These are phyloP conservation scores for Ditylenchus dipsaci DNA, from an alignment of 1,140 invertebrate species.

Conservation along the genomic window DNA sequence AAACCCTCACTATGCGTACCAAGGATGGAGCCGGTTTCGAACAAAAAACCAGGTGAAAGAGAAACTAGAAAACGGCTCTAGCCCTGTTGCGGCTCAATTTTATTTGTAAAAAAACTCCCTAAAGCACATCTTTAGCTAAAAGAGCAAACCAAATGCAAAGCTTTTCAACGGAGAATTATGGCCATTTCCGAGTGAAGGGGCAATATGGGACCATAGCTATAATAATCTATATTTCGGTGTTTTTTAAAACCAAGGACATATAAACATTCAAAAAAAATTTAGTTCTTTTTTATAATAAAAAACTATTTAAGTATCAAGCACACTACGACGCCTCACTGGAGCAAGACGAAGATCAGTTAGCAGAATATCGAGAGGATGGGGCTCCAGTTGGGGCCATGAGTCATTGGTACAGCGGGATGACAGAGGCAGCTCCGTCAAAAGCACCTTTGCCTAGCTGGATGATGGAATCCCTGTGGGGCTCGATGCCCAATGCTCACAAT, in stretches of 20 bases:
- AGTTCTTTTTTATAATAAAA: neutral
- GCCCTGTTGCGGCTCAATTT: too few species aligned
- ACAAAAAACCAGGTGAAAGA: too few species aligned
- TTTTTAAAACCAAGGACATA: neutral
- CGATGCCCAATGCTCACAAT: neutral
- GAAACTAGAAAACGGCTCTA: too few species aligned
- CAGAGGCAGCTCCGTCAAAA: constrained; percentile 1
- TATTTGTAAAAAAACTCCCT: too few species aligned
- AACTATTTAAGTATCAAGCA: constrained; percentile 33
- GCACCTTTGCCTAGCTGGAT: neutral
- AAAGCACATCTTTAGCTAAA: too few species aligned
- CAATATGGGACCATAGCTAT: too few species aligned
- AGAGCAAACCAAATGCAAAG: too few species aligned
- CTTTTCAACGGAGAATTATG: too few species aligned
- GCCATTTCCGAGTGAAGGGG: too few species aligned
- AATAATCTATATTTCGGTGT: too few species aligned
- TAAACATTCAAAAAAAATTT: neutral
- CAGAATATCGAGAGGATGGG: constrained; percentile 1
- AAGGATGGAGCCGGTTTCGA: too few species aligned
- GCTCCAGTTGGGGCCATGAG: constrained; percentile 23
- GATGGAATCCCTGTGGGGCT: neutral
- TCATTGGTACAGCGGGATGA: constrained; percentile 21
- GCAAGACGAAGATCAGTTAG: constrained; percentile 22
- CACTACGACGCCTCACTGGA: constrained; percentile 35
- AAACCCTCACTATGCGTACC: too few species aligned